These are phyloP conservation scores for Penaeus japonicus DNA, from an alignment of 1,140 invertebrate genomes.

Conservation along the genomic window DNA sequence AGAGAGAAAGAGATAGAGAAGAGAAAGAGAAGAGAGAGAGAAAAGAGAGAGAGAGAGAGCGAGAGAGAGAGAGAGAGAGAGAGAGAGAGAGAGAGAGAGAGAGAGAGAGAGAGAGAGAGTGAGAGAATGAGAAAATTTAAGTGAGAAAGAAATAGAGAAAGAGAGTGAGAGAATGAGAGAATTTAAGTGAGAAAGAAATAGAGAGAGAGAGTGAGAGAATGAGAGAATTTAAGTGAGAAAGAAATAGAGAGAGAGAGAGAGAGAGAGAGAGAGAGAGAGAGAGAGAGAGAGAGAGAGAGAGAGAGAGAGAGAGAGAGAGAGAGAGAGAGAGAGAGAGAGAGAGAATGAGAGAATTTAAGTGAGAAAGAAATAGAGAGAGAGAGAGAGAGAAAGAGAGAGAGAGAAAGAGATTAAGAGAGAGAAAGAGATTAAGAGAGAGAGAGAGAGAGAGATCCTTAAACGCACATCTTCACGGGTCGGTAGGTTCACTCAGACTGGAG, in stretches of 20 bases:
- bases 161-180: background rate
- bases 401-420: too few relatives aligned
- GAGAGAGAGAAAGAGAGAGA: too few relatives aligned
- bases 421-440: too few relatives aligned
- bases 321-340: background rate
- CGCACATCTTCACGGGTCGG: too few relatives aligned
- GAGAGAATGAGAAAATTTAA: background rate
- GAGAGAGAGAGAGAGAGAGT: background rate
- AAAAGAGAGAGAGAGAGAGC: slow-evolving; percentile 17
- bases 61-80: slow-evolving; percentile 4
- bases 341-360: too few relatives aligned
- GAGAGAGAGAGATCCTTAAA: background rate
- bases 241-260: background rate
- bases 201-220: background rate
- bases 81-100: slow-evolving; percentile 22
- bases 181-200: background rate
- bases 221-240: background rate
- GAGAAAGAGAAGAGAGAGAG: background rate
- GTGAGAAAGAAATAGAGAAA: background rate
- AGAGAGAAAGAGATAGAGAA: background rate
- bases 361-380: too few relatives aligned
- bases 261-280: background rate
- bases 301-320: background rate
- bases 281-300: background rate
- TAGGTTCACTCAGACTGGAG: too few relatives aligned